Evolutionary conservation across 2,888 invertebrate species (phyloP).

Genomic region (Luperina nickerlii): DNA sequence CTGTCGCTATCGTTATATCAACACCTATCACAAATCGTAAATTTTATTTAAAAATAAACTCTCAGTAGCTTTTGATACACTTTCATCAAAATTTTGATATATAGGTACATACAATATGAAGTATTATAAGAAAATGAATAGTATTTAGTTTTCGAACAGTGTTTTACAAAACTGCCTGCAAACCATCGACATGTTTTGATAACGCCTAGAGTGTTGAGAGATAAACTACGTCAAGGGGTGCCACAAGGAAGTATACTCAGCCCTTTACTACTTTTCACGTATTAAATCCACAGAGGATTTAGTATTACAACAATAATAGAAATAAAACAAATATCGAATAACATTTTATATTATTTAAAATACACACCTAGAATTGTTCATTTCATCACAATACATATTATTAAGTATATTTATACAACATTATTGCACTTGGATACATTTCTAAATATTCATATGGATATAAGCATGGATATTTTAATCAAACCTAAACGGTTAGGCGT

Average conservation of each 20-base stretch:
- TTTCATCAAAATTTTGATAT: not conserved
- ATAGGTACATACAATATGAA: no score
- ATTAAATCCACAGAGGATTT: not conserved
- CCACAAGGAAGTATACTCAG: conserved; percentile 20
- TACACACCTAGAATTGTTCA: conserved; percentile 88
- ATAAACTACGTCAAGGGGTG: not conserved
- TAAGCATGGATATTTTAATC: conserved; percentile 70
- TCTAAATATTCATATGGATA: conserved; percentile 75
- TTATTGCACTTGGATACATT: conserved; percentile 87
- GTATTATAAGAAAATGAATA: not conserved
- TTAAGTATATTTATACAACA: conserved; percentile 84
- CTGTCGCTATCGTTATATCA: not conserved
- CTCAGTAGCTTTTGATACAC: not conserved
- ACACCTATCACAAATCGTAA: not conserved
- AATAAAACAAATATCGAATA: conserved; percentile 81
- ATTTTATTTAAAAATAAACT: not conserved
- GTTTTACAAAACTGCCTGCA: not conserved
- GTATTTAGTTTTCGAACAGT: not conserved
- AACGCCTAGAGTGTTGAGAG: not conserved
- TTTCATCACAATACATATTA: conserved; percentile 86
- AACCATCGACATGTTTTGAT: not conserved
- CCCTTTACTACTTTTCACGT: conserved; percentile 1
- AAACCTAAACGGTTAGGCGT: conserved; percentile 65
- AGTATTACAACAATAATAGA: conserved; percentile 30
- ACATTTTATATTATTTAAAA: conserved; percentile 90